phyloP scores from a whole-genome alignment of 1,140 invertebrate genomes.

The Papilio dardanus region DNA sequence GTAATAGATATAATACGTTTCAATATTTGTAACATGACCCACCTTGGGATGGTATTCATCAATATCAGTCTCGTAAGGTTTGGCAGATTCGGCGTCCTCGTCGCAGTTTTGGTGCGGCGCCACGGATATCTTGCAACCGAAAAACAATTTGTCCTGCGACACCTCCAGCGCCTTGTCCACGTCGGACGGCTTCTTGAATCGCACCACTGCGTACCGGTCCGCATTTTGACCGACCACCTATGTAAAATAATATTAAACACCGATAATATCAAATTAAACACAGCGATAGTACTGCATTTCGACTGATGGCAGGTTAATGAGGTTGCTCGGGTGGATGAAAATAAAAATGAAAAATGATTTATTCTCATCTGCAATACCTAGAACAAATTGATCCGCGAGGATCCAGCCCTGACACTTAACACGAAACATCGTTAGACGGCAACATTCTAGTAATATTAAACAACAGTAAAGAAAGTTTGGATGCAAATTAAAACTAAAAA shows the following conservation, averaged over 20 bases:
- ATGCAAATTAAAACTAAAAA: no score
- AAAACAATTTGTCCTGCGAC: constrained; percentile 97
- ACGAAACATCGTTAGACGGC: no score
- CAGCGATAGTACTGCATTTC: no score
- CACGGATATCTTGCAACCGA: constrained; percentile 97
- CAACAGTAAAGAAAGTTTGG: no score
- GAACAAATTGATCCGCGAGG: no score
- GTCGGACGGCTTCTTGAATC: constrained; percentile 98
- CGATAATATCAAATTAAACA: no score
- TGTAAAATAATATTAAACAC: background rate
- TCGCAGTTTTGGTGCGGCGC: constrained; percentile 94
- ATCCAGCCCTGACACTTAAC: no score
- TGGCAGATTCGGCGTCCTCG: constrained; percentile 91
- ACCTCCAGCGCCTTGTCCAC: constrained; percentile 97
- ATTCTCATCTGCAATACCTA: no score
- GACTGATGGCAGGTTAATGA: no score
- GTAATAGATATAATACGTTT: background rate
- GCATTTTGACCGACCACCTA: constrained; percentile 75
- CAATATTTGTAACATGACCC: constrained; percentile 35
- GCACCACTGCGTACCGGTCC: constrained; percentile 82
- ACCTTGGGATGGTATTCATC: constrained; percentile 98
- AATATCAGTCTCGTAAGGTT: constrained; percentile 96
- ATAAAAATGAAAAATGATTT: no score
- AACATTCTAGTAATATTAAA: no score
- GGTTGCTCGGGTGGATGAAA: no score